Base-by-base conservation (phyloP, 2,113 vertebrate species). In the Rutilus rutilus region DNA sequence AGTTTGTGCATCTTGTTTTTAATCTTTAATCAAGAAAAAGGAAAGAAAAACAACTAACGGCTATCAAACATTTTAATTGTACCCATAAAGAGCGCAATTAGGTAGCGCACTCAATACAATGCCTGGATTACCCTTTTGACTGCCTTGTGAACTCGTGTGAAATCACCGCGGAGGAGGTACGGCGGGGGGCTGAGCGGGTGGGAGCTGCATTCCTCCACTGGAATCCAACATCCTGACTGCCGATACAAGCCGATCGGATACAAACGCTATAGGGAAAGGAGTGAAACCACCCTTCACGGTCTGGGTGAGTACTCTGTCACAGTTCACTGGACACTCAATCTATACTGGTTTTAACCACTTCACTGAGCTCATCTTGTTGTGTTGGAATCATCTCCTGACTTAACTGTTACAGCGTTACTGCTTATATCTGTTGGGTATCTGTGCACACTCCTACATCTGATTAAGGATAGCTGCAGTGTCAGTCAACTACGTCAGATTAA, bases 91-190 rank as follows among this genome's bases (percentile, higher is more conserved):
- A 69, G 47, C 23, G 27, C 69, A 64, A 12, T 39, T 79, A 33
- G 25, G 47, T 36, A 36, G 78, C 25, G 12, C 75, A 47, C 83
- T 85, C 50, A 86, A 73, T 88, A 92, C 91, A 91, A 93, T 93
- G 93, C 23, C 90, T 89, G 95, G 94, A 95, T 94, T 94, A 93
- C 91, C 88, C 84, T 87, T 86, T 86, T 87, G 45, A 57, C 86
- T 77, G 42, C 78, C 21, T 36, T 15, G 45, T 81, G 87, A 74
- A 83, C 64, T 64, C 62, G 82, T 36, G 52, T 89, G 87, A 75
- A 79, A 77, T 74, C 88, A 91, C 89, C 92, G 89, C 93, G 84
- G 52, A 79, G 87, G 67, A 57, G 77, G 83, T 62, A 30, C 19
- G 4, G 54, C 30, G 50, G 75, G 76, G 83, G 17, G 50, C 73